Percentiles rank a stretch among this genome's conserved stretches.
Conservation (phyloP, 2,113 vertebrate species). For the Scolopax mira region DNA sequence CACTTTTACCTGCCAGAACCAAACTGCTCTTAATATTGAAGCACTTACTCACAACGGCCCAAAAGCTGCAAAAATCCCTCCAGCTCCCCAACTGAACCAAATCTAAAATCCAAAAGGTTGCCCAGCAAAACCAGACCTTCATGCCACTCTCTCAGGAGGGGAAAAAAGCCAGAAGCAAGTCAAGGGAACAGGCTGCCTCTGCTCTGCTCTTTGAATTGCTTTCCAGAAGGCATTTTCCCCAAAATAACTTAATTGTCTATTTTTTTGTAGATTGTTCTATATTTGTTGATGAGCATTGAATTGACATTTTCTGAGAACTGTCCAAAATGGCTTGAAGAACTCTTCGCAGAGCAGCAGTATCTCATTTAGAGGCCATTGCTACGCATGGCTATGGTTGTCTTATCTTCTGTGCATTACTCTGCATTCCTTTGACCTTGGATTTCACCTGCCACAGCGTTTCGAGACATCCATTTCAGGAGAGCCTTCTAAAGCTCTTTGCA, state of each 20-base stretch:
- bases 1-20: background rate
- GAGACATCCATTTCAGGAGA: background rate
- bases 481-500: background rate
- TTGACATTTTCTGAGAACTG: slow-evolving; percentile 32
- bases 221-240: slow-evolving; percentile 23
- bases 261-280: slow-evolving; percentile 8
- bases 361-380: background rate
- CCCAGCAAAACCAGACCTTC: background rate
- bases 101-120: background rate
- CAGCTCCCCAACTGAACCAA: background rate
- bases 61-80: background rate
- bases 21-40: accelerated
- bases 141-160: background rate
- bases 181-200: background rate
- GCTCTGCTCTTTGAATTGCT: slow-evolving; percentile 25
- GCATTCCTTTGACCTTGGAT: slow-evolving; percentile 33
- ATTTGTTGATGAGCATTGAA: slow-evolving; percentile 48
- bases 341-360: background rate
- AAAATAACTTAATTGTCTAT: slow-evolving; percentile 40
- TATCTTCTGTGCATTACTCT: background rate
- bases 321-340: slow-evolving; percentile 27
- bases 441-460: background rate
- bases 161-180: background rate
- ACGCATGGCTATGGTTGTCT: background rate
- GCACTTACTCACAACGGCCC: background rate